Evolutionary conservation across 2,113 vertebrate species (phyloP), one percentile per base, ranked within the genome.

Genomic region (Setophaga kirtlandii): DNA sequence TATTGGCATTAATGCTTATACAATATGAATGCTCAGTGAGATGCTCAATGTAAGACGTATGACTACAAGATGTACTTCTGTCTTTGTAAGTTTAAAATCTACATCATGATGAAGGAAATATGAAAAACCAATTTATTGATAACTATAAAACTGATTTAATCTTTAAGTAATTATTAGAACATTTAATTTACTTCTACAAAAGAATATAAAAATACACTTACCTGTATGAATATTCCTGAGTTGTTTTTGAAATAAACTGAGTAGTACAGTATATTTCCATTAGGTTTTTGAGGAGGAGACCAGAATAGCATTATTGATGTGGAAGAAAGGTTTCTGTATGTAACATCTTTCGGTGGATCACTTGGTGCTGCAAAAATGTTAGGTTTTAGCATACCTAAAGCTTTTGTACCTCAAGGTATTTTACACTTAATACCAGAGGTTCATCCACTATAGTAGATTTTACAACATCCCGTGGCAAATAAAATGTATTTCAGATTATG

Each of bases 221-320:
- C 99, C 99, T 98, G 96, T 52, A 97, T n/a, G 80, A 91, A 98
- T 92, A 97, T 92, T 86, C 96, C 98, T 62, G 97, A 97, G 93
- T 96, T 96, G 70, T 98, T 96, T 91, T 96, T 97, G 90, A 98
- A 99, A 97, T 98, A 98, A 97, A 99, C 96, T 33, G 98, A 98
- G 96, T 99, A 99, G 93, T 98, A 97, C 35, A 97, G 95, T 96
- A 99, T 98, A 89, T 98, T 97, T 68, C 99, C 99, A 93, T 99
- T 99, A 70, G 99, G 99, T 62, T 99, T 98, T 81, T 96, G 97
- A 56, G 99, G 99, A 87, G 99, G 98, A 20, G 70, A 97, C 99
- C 99, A 99, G 84, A 96, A 98, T 17, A 99, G 70, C 87, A 97
- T 97, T 94, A 99, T 91, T 67, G 98, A 98, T 52, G 98, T 98